Evolutionary conservation across 2,113 vertebrate species (phyloP).

Genomic region (Elephas maximus): DNA sequence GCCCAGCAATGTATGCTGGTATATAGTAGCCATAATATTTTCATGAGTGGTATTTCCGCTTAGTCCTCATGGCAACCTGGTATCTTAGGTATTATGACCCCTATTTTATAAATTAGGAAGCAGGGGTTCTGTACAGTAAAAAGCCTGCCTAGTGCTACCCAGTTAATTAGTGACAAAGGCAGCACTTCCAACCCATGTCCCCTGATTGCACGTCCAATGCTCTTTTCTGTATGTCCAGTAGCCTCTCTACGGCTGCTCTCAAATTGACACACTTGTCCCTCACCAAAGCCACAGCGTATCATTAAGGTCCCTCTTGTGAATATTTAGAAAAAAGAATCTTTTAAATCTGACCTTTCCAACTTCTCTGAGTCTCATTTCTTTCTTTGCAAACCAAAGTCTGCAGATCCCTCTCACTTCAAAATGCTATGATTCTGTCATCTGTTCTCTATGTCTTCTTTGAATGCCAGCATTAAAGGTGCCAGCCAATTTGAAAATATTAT

Average conservation of each 20-base stretch:
- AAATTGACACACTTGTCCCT: neutral
- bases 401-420: neutral
- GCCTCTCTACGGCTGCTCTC: neutral
- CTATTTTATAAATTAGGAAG: conserved; percentile 33
- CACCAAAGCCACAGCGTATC: neutral
- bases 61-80: neutral
- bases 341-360: neutral
- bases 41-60: neutral
- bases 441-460: neutral
- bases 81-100: neutral
- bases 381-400: conserved; percentile 34
- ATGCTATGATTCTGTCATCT: neutral
- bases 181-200: neutral
- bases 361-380: neutral
- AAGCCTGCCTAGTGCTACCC: neutral
- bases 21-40: neutral
- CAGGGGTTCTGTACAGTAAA: neutral
- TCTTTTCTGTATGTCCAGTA: neutral
- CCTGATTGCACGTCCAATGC: neutral
- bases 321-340: conserved; percentile 9
- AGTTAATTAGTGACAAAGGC: neutral
- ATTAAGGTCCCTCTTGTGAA: neutral
- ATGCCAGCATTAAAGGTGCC: neutral
- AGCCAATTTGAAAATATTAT: neutral
- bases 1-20: neutral